These are phyloP conservation scores for Drosophila emarginata DNA, from an alignment of 2,888 invertebrate species.

Conservation along the genomic window DNA sequence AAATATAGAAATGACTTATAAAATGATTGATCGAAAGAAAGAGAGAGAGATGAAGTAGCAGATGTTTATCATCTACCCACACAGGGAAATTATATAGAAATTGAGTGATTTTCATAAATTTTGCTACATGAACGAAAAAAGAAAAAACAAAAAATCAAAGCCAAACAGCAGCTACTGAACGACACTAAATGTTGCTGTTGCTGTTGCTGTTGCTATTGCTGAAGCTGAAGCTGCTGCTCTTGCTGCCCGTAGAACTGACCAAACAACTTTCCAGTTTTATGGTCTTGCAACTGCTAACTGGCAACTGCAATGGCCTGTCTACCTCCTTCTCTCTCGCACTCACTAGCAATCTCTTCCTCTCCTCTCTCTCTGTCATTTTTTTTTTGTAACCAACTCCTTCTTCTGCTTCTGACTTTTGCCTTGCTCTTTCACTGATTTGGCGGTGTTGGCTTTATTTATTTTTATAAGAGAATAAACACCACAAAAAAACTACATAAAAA, in stretches of 20 bases:
- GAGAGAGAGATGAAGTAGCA: background rate
- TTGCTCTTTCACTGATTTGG: conserved; percentile 57
- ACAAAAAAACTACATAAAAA: conserved; percentile 24
- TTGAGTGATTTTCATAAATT: conserved; percentile 49
- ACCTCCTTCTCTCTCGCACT: conserved; percentile 40
- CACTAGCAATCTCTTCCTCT: conserved; percentile 16
- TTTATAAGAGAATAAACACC: conserved; percentile 69
- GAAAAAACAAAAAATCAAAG: conserved; percentile 24
- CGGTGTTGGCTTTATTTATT: conserved; percentile 67
- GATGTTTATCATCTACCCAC: background rate
- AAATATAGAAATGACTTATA: background rate
- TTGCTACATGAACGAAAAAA: conserved; percentile 14
- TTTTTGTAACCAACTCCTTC: conserved; percentile 31
- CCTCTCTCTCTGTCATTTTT: background rate
- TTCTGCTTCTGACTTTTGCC: conserved; percentile 14
- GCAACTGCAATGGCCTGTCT: conserved; percentile 25
- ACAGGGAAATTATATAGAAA: conserved; percentile 27
- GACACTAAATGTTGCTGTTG: conserved; percentile 38
- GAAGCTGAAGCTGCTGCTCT: background rate
- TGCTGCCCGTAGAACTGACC: conserved; percentile 61
- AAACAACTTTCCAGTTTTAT: conserved; percentile 79
- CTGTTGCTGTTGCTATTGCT: conserved; percentile 1
- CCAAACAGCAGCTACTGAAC: conserved; percentile 31
- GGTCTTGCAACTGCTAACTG: conserved; percentile 32
- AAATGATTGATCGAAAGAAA: background rate